phyloP scores from a whole-genome alignment of 2,113 vertebrate species.

The Fukomys damarensis region DNA sequence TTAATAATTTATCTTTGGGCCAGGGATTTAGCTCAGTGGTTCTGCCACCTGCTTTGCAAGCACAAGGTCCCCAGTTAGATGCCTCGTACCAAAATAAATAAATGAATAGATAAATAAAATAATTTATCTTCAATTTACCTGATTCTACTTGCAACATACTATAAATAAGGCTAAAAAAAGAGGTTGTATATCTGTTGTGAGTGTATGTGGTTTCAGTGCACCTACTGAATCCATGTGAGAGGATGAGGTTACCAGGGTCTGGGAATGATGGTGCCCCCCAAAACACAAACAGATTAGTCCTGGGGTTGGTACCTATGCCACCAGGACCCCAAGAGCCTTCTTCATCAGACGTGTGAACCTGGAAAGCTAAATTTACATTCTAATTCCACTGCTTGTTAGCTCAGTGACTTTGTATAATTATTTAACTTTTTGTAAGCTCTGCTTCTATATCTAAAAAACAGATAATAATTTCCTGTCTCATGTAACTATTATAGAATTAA shows the following conservation, averaged over 20 bases:
- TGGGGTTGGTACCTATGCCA: background rate
- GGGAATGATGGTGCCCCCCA: background rate
- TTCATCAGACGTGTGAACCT: background rate
- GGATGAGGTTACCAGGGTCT: background rate
- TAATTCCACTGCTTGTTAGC: background rate
- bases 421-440: background rate
- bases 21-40: no score
- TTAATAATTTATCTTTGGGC: background rate
- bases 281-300: background rate
- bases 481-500: background rate
- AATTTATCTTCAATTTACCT: background rate
- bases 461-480: background rate
- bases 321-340: background rate
- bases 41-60: no score
- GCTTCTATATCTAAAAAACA: slow-evolving; percentile 1
- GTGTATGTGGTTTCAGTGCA: background rate
- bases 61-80: no score
- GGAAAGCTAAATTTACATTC: background rate
- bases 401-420: background rate
- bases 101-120: no score
- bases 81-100: no score
- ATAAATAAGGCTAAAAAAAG: background rate
- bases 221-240: background rate
- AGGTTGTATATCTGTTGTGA: background rate
- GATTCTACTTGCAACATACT: background rate